phyloP scores from a whole-genome alignment of 2,797 vertebrate genomes.

The Scomberomorus guttatus region DNA sequence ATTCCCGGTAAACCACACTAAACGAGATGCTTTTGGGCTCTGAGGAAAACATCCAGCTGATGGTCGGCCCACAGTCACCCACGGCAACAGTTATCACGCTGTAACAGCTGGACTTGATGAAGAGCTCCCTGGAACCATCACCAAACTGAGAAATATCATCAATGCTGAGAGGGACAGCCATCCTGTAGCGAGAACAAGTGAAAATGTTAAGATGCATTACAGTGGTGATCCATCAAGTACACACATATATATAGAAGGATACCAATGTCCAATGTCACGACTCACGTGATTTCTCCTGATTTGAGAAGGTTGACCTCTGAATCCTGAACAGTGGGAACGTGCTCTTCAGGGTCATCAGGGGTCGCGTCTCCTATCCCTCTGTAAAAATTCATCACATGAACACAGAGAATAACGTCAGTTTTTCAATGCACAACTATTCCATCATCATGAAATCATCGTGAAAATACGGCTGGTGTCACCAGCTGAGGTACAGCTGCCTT shows the following conservation, averaged over 20 bases:
- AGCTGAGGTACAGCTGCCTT: background rate
- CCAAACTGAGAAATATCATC: slow-evolving; percentile 91
- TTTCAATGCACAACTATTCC: background rate
- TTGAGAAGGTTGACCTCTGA: slow-evolving; percentile 93
- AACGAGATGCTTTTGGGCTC: slow-evolving; percentile 97
- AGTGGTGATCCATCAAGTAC: background rate
- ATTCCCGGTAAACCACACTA: slow-evolving; percentile 91
- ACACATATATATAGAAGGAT: background rate
- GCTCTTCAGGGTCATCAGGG: slow-evolving; percentile 87
- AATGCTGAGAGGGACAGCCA: slow-evolving; percentile 87
- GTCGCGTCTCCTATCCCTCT: slow-evolving; percentile 82
- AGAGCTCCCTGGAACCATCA: slow-evolving; percentile 90
- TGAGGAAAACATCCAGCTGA: slow-evolving; percentile 96
- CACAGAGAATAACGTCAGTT: background rate
- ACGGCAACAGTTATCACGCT: slow-evolving; percentile 89
- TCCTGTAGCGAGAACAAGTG: slow-evolving; percentile 73
- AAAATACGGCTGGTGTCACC: background rate
- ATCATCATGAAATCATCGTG: no score
- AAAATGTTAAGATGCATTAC: background rate
- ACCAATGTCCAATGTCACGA: slow-evolving; percentile 11
- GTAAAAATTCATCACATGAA: slow-evolving; percentile 43
- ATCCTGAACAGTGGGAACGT: slow-evolving; percentile 87
- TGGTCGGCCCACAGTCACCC: slow-evolving; percentile 86
- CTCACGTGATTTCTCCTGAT: slow-evolving; percentile 95
- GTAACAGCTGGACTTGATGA: slow-evolving; percentile 94